Conservation (phyloP, 2,113 vertebrate species). For the Hoplias malabaricus region DNA sequence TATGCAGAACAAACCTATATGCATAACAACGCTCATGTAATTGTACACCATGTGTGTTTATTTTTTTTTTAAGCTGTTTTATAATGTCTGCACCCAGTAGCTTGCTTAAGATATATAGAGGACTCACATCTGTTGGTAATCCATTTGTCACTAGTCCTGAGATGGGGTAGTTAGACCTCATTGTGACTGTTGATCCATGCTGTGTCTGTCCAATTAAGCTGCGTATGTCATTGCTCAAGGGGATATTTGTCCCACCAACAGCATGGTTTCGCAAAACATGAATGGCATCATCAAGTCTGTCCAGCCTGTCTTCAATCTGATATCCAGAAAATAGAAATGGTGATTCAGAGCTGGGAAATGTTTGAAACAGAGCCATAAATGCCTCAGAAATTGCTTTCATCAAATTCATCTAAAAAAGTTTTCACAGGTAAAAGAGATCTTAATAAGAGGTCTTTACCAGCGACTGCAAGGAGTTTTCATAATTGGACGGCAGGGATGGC, state of each 20-base stretch:
- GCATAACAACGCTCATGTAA: neutral
- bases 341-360: neutral
- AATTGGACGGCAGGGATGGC: slow-evolving; percentile 62
- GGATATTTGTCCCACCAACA: slow-evolving; percentile 82
- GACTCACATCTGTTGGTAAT: slow-evolving; percentile 79
- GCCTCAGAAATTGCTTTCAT: neutral
- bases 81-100: neutral
- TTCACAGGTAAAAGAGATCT: neutral
- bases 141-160: slow-evolving; percentile 76
- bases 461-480: slow-evolving; percentile 71
- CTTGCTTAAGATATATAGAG: neutral
- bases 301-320: slow-evolving; percentile 93
- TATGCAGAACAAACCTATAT: no score
- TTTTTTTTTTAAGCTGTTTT: neutral
- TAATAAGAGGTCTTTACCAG: slow-evolving; percentile 60
- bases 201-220: slow-evolving; percentile 81
- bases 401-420: neutral
- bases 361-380: neutral
- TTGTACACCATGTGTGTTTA: neutral
- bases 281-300: slow-evolving; percentile 94
- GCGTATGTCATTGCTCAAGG: slow-evolving; percentile 83
- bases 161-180: slow-evolving; percentile 77
- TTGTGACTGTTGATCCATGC: slow-evolving; percentile 79
- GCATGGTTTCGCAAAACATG: slow-evolving; percentile 94
- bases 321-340: slow-evolving; percentile 68